A percentile compares a stretch with the other conserved stretches of the same genome.
These are phyloP conservation scores for Aphelenchoides besseyi DNA, from an alignment of 1,140 invertebrate species.

Conservation along the genomic window DNA sequence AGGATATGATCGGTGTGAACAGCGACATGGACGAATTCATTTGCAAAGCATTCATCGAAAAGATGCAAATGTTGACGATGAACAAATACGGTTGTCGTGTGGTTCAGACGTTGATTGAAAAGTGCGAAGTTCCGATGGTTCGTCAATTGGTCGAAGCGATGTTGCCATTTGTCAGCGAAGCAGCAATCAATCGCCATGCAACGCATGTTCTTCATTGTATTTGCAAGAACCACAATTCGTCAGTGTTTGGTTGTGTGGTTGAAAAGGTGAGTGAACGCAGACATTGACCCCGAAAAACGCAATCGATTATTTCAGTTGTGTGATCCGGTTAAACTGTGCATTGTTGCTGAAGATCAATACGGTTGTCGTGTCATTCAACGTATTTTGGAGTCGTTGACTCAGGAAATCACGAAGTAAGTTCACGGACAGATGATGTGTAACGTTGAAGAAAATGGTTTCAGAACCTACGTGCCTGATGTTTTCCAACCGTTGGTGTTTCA, in stretches of 20 bases:
- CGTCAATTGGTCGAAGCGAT: neutral
- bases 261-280: neutral
- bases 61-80: neutral
- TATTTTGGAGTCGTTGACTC: constrained; percentile 18
- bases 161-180: neutral
- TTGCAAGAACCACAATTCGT: neutral
- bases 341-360: constrained; percentile 18
- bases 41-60: neutral
- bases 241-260: neutral
- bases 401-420: constrained; percentile 15
- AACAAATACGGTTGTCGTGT: constrained; percentile 14
- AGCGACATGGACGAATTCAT: neutral
- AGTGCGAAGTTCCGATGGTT: neutral
- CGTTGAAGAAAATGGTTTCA: neutral
- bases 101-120: neutral
- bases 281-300: neutral
- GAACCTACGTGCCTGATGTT: constrained; percentile 2
- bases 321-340: constrained; percentile 1
- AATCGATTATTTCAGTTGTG: neutral
- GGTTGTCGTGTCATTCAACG: constrained; percentile 29
- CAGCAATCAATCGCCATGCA: neutral
- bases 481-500: neutral
- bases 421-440: too few species aligned
- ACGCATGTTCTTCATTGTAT: constrained; percentile 1
- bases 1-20: constrained; percentile 1